Conservation (phyloP, 1,140 invertebrate genomes). For the Daktulosphaira vitifoliae region DNA sequence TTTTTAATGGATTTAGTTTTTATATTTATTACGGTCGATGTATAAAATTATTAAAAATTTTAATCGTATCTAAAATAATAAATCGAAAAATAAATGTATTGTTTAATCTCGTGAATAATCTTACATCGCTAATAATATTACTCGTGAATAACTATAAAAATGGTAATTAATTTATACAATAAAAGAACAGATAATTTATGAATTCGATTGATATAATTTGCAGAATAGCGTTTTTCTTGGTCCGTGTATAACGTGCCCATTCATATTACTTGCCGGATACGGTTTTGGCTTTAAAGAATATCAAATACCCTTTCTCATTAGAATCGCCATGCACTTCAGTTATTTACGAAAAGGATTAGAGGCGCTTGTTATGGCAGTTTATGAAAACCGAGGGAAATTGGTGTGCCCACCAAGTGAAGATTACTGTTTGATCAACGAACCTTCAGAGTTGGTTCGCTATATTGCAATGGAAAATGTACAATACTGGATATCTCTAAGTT, state of each 20-base stretch:
- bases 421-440: slow-evolving; percentile 58
- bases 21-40: too few species aligned
- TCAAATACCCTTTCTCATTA: slow-evolving; percentile 56
- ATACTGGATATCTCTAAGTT: slow-evolving; percentile 53
- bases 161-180: too few species aligned
- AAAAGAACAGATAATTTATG: too few species aligned
- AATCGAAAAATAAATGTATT: too few species aligned
- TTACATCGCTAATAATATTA: too few species aligned
- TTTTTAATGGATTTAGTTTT: too few species aligned
- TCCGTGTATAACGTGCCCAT: slow-evolving; percentile 59
- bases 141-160: too few species aligned
- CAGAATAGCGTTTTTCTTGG: slow-evolving; percentile 74
- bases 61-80: too few species aligned
- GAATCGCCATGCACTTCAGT: slow-evolving; percentile 69
- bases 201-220: slow-evolving; percentile 42
- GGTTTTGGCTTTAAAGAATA: slow-evolving; percentile 59
- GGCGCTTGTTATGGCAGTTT: slow-evolving; percentile 65
- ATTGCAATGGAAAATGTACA: slow-evolving; percentile 52
- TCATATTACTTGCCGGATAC: slow-evolving; percentile 67
- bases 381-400: slow-evolving; percentile 59
- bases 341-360: slow-evolving; percentile 73
- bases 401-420: slow-evolving; percentile 55
- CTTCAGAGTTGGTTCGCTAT: slow-evolving; percentile 38
- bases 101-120: too few species aligned
- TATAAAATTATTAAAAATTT: too few species aligned